Percentiles rank a stretch among this genome's conserved stretches.
These are phyloP conservation scores for Sebastes taczanowskii DNA, from an alignment of 2,797 vertebrate genomes.

Conservation along the genomic window DNA sequence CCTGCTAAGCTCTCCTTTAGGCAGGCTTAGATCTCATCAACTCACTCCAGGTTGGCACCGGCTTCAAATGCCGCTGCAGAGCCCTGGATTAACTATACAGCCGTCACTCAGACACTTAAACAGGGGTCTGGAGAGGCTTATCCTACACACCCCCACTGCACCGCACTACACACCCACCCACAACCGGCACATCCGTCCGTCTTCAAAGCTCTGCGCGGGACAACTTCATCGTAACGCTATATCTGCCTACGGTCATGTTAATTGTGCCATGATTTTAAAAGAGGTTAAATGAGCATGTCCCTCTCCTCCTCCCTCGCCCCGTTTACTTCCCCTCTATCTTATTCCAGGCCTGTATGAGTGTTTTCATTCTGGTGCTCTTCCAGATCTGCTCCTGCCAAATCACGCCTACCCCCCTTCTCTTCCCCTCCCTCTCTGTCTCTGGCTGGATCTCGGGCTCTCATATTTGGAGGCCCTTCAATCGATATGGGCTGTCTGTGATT, in stretches of 20 bases:
- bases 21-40: constrained; percentile 77
- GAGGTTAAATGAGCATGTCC: constrained; percentile 61
- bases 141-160: background rate
- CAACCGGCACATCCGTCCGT: constrained; percentile 6
- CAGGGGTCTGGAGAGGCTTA: constrained; percentile 65
- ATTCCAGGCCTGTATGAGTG: constrained; percentile 29
- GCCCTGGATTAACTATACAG: constrained; percentile 66
- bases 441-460: constrained; percentile 70
- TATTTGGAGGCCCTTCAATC: constrained; percentile 80
- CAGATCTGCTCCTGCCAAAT: constrained; percentile 62
- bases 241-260: constrained; percentile 42
- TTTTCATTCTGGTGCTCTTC: constrained; percentile 54
- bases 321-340: constrained; percentile 46
- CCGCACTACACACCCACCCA: constrained; percentile 9
- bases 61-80: constrained; percentile 62
- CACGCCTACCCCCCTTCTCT: constrained; percentile 18
- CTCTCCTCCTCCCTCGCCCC: background rate
- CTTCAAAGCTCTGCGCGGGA: constrained; percentile 22
- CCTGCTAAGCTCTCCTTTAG: constrained; percentile 76
- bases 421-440: constrained; percentile 47
- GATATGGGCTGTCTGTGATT: constrained; percentile 82
- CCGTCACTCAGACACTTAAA: constrained; percentile 69
- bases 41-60: constrained; percentile 69
- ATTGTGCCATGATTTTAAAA: constrained; percentile 64
- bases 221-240: constrained; percentile 21